Conservation (phyloP, 2,888 invertebrate species). For the Chalcis sispes region DNA sequence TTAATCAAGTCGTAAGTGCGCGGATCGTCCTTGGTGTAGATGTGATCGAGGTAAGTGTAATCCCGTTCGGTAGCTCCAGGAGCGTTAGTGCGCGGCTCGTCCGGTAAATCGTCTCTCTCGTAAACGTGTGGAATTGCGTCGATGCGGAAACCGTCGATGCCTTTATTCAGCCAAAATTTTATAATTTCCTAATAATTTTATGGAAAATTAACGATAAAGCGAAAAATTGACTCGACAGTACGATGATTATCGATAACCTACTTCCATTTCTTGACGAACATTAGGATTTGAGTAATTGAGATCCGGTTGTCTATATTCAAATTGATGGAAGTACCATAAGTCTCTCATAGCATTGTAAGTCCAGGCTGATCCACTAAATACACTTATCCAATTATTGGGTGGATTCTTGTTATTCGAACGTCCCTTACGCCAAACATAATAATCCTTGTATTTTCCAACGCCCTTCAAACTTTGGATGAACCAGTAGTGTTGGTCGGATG, state of each 20-base stretch:
- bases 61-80: conserved; percentile 75
- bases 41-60: conserved; percentile 80
- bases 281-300: conserved; percentile 77
- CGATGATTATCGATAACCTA: no score
- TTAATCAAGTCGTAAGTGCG: conserved; percentile 79
- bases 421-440: conserved; percentile 77
- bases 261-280: conserved; percentile 72
- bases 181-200: conserved; percentile 81
- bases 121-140: conserved; percentile 85
- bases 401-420: conserved; percentile 62
- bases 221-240: no score
- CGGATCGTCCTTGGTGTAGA: conserved; percentile 81
- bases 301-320: conserved; percentile 78
- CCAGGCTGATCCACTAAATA: conserved; percentile 79
- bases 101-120: conserved; percentile 78
- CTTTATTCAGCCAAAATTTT: conserved; percentile 88
- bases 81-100: conserved; percentile 79
- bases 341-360: conserved; percentile 72
- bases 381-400: conserved; percentile 77
- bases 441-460: conserved; percentile 75
- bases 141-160: conserved; percentile 91
- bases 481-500: conserved; percentile 79
- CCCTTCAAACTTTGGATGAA: conserved; percentile 74
- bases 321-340: conserved; percentile 79
- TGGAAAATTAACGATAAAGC: no score